These are phyloP conservation scores for Fukomys damarensis DNA, from an alignment of 2,113 vertebrate species.

Conservation along the genomic window DNA sequence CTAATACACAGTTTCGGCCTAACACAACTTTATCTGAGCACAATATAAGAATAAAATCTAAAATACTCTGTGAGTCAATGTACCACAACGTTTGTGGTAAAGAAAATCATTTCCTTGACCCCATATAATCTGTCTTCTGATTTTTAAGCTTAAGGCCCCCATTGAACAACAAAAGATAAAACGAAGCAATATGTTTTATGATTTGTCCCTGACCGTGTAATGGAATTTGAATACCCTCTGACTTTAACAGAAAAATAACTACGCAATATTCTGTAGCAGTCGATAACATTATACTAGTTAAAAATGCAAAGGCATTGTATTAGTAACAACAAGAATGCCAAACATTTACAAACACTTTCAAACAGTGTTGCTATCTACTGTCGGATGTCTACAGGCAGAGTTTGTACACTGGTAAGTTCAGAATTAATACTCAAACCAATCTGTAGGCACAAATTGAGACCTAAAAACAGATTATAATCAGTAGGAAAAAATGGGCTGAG, in stretches of 20 bases:
- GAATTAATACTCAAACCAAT: background rate
- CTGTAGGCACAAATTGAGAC: conserved; percentile 48
- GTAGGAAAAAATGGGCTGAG: conserved; percentile 16
- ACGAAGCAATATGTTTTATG: background rate
- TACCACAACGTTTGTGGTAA: background rate
- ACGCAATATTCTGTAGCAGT: background rate
- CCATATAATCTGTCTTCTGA: background rate
- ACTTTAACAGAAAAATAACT: conserved; percentile 10
- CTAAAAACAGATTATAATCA: background rate
- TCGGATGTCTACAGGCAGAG: background rate
- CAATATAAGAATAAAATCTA: background rate
- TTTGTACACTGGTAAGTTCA: background rate
- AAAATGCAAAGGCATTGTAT: background rate
- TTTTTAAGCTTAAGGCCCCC: background rate
- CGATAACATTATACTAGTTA: background rate
- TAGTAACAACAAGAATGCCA: background rate
- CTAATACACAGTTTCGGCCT: background rate
- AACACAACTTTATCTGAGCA: background rate
- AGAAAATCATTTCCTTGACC: background rate
- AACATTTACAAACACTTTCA: background rate
- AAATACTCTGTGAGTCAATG: background rate
- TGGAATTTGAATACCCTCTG: background rate
- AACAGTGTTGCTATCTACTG: background rate
- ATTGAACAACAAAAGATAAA: background rate
- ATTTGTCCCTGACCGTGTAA: background rate